Evolutionary conservation across 2,113 vertebrate species (phyloP), one percentile per base, ranked within the genome.

Genomic region (Lycaon pictus): DNA sequence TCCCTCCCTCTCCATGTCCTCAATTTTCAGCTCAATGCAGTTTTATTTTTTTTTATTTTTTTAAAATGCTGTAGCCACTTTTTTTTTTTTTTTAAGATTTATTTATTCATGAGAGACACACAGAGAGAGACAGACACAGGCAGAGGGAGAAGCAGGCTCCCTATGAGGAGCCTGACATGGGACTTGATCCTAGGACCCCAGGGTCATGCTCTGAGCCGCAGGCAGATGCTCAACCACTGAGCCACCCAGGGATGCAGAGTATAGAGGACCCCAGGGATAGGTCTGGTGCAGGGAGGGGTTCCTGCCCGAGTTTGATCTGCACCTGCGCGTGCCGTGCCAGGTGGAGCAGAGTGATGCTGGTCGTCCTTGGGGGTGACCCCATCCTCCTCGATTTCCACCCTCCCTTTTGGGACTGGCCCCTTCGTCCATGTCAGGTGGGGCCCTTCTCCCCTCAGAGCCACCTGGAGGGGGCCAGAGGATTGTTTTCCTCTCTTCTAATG

Each of bases 361-460:
- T 86, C 10, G 29, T 37, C 2, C 7, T 43, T 4, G 3, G 58
- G 32, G 79, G 29, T 17, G 2, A n/a, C 25, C 43, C 11, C 11
- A 5, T 8, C 11, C 20, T 15, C 48, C 72, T 20, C 0, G 74
- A 51, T 12, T 11, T 15, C 48, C 55, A 16, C 35, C 22, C 27
- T 2, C 55, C 43, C 2, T 1, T 55, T 29, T 55, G 9, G 2
- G 2, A 11, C 19, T 4, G 0, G 11, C 60, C 58, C 67, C 37
- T 37, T 17, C 0, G 0, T 32, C 74, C 22, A 2, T 0, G 9
- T 56, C 72, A 48, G 3, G 3, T 7, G 27, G 27, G 53, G 5
- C n/a, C 27, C 25, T 55, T 27, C 13, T 11, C 35, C 25, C 12
- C 9, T 20, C 10, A 6, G 56, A 72, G 1, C 13, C 27, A 4